Percentiles rank a stretch among this genome's conserved stretches.
Evolutionary conservation across 1,140 invertebrate species (phyloP).

Genomic region (Drosophila orena): DNA sequence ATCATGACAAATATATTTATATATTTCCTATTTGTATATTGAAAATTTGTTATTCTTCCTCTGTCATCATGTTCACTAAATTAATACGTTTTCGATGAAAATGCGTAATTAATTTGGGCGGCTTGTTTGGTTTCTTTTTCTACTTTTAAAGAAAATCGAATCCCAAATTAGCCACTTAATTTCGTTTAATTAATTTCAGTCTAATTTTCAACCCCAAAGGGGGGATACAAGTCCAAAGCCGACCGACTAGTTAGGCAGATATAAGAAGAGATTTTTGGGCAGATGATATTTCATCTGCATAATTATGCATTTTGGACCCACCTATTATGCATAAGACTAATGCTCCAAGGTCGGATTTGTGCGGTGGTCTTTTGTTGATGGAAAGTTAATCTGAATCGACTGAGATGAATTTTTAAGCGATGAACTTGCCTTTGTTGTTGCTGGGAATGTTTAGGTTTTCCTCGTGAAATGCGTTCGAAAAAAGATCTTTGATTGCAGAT

Average conservation of each 20-base stretch:
- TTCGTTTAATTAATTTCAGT: constrained; percentile 75
- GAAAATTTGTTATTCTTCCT: not conserved
- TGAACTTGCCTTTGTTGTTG: constrained; percentile 3
- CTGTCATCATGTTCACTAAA: constrained; percentile 17
- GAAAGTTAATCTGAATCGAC: constrained; percentile 49
- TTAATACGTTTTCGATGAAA: constrained; percentile 68
- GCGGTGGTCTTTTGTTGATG: constrained; percentile 26
- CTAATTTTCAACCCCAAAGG: constrained; percentile 55
- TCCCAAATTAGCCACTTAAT: constrained; percentile 65
- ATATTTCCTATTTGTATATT: constrained; percentile 9
- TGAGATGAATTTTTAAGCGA: constrained; percentile 43
- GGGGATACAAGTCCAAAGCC: constrained; percentile 17
- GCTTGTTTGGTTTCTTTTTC: constrained; percentile 38
- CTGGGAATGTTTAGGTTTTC: constrained; percentile 11
- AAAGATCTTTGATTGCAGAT: not conserved
- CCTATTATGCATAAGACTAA: constrained; percentile 53
- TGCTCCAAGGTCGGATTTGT: constrained; percentile 55
- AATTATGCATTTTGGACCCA: constrained; percentile 45
- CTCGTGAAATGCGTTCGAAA: constrained; percentile 7
- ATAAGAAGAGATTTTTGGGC: constrained; percentile 24
- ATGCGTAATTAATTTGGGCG: constrained; percentile 61
- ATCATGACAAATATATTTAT: not conserved
- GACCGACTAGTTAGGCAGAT: constrained; percentile 30
- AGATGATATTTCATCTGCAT: constrained; percentile 51
- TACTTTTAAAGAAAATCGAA: constrained; percentile 51